These are phyloP conservation scores for Chiridota heheva DNA, from an alignment of 35 echinoderm and acorn worm species.

Conservation along the genomic window DNA sequence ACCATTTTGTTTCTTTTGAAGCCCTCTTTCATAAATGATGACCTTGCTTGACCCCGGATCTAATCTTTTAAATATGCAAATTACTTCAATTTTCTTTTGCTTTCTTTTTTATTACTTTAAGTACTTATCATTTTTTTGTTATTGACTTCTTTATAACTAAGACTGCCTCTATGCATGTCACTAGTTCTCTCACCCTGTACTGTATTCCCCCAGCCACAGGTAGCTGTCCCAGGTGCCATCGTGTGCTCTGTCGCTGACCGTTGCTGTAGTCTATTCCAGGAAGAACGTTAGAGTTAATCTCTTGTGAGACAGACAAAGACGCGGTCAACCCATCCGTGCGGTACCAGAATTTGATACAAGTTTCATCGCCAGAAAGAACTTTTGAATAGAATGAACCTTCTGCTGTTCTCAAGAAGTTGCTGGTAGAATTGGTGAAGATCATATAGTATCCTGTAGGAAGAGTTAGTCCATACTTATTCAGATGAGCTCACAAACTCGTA, in stretches of 20 bases:
- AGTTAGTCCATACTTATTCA: neutral
- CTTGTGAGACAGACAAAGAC: neutral
- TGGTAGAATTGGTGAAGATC: neutral
- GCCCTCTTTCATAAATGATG: too few species aligned
- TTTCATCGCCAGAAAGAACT: neutral
- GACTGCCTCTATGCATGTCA: too few species aligned
- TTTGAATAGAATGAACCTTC: conserved; percentile 14
- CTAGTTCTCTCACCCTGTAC: too few species aligned
- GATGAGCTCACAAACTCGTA: neutral
- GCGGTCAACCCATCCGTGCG: conserved; percentile 19
- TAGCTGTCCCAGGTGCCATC: conserved; percentile 34
- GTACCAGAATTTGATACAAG: conserved; percentile 32
- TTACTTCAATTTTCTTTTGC: too few species aligned
- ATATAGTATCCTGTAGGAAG: conserved; percentile 21
- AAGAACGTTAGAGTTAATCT: neutral
- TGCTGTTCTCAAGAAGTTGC: neutral
- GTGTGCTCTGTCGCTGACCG: neutral
- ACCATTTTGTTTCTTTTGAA: too few species aligned
- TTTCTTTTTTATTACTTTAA: too few species aligned
- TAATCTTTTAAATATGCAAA: too few species aligned
- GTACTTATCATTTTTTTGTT: too few species aligned
- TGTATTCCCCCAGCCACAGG: too few species aligned
- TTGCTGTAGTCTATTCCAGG: conserved; percentile 3
- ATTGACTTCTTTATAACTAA: too few species aligned
- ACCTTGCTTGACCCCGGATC: too few species aligned